These are phyloP conservation scores for Tragelaphus eurycerus DNA, from an alignment of 2,797 vertebrate genomes.

Conservation along the genomic window DNA sequence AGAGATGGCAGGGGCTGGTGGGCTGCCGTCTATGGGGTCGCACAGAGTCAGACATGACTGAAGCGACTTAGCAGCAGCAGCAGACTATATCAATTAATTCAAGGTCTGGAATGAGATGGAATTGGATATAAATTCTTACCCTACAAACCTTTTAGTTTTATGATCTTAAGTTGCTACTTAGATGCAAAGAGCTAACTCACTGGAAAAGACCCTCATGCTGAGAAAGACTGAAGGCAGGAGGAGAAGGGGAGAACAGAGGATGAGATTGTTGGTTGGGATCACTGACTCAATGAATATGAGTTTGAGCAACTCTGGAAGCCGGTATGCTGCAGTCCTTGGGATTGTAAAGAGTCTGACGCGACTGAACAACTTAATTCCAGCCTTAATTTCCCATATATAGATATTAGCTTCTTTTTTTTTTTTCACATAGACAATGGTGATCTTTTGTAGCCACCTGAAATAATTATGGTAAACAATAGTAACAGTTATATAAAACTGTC, in stretches of 20 bases:
- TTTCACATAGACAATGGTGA: not conserved
- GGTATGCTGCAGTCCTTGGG: not conserved
- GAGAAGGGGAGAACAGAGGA: not conserved
- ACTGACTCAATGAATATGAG: not conserved
- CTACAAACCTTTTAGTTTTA: not conserved
- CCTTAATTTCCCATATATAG: not conserved
- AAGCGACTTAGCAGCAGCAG: too few species aligned
- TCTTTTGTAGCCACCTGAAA: not conserved
- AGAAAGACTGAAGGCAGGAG: not conserved
- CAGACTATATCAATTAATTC: not conserved
- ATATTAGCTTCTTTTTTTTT: not conserved
- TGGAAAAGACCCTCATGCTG: not conserved
- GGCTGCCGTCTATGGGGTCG: too few species aligned
- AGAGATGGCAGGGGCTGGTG: too few species aligned
- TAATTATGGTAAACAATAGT: not conserved
- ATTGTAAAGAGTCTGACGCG: fast-evolving
- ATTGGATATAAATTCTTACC: not conserved
- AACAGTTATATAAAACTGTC: too few species aligned
- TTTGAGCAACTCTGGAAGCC: not conserved
- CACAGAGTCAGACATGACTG: too few species aligned
- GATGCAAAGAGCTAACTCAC: not conserved
- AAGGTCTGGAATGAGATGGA: not conserved
- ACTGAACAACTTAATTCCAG: not conserved
- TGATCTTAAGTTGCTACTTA: not conserved
- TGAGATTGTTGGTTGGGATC: not conserved